These are phyloP conservation scores for Orius insidiosus DNA, from an alignment of 1,140 invertebrate genomes.

Conservation along the genomic window DNA sequence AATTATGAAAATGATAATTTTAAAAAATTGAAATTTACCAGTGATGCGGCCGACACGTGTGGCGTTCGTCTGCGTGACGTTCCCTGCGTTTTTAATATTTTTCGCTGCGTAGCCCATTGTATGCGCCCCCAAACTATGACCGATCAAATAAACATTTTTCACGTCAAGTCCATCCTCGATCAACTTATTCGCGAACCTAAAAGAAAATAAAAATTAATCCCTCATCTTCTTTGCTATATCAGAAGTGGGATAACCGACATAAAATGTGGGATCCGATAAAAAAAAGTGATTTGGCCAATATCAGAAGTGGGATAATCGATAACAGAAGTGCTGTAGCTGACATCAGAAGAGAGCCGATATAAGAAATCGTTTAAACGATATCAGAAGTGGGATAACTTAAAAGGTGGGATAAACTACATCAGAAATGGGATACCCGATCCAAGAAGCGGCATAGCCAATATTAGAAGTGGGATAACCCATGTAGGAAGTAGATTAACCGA, in stretches of 20 bases:
- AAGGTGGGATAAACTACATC: no score
- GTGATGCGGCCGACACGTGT: slow-evolving; percentile 24
- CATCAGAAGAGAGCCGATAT: no score
- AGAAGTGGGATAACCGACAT: not conserved
- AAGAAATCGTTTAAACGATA: no score
- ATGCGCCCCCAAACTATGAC: slow-evolving; percentile 29
- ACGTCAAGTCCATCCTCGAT: slow-evolving; percentile 17
- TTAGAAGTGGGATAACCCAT: no score
- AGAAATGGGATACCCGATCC: no score
- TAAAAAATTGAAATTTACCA: slow-evolving; percentile 19
- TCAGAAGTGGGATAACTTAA: no score
- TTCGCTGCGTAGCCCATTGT: slow-evolving; percentile 26
- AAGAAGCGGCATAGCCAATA: no score
- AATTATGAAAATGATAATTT: not conserved
- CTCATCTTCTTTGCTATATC: not conserved
- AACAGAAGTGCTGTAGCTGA: no score
- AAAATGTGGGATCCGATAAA: no score
- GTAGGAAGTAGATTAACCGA: no score
- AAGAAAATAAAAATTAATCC: slow-evolving; percentile 19
- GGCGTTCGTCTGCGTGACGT: not conserved
- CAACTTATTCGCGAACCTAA: slow-evolving; percentile 22
- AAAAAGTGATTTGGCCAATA: no score
- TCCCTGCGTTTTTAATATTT: slow-evolving; percentile 14
- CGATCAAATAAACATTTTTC: slow-evolving; percentile 24
- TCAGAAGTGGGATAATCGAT: no score